Evolutionary conservation across 2,113 vertebrate genomes (phyloP).

Genomic region (Sigmodon hispidus): DNA sequence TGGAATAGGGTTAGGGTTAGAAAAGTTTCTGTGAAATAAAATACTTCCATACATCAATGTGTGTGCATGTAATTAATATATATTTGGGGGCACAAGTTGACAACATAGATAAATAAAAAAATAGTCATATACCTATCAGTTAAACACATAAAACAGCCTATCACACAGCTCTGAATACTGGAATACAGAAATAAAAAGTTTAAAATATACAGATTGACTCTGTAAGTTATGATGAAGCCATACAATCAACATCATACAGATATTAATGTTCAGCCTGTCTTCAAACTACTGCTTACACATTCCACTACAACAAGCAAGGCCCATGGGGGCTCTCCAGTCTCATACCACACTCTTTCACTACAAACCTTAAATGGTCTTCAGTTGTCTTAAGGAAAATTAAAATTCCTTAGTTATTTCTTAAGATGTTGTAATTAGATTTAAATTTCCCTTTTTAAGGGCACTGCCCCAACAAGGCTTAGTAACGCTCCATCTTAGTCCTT

Average conservation of each 20-base stretch:
- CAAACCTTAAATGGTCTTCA: background rate
- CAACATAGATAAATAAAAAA: background rate
- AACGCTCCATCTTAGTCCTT: background rate
- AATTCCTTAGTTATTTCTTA: background rate
- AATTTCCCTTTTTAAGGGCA: background rate
- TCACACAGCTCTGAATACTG: background rate
- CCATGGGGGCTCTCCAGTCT: background rate
- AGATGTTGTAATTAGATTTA: background rate
- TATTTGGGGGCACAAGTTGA: background rate
- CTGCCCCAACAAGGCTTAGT: background rate
- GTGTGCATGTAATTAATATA: background rate
- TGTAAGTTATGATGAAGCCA: background rate
- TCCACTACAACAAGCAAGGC: background rate
- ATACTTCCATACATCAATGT: background rate
- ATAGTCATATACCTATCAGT: background rate
- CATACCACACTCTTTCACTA: background rate
- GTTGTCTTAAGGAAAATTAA: background rate
- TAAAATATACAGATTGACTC: background rate
- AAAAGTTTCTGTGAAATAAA: constrained; percentile 1
- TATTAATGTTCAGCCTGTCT: background rate
- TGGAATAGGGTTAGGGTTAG: background rate
- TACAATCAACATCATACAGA: background rate
- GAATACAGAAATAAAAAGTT: background rate
- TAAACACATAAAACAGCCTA: background rate
- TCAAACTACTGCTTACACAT: background rate